Evolutionary conservation across 2,888 invertebrate genomes (phyloP).

Genomic region (Biston betularia): DNA sequence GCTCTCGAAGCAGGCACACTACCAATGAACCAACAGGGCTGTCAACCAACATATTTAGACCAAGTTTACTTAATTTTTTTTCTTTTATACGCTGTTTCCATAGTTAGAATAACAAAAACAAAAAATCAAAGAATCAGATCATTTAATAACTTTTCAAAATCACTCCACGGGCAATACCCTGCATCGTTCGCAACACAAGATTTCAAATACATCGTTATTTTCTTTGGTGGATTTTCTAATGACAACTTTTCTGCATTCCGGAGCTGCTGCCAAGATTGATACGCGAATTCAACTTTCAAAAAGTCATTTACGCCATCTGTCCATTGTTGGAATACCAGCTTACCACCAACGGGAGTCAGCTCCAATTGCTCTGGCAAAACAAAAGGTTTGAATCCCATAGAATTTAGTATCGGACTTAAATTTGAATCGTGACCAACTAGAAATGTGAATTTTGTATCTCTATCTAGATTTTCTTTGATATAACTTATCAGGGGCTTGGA

Average conservation of each 20-base stretch:
- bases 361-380: constrained; percentile 63
- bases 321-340: constrained; percentile 75
- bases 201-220: constrained; percentile 55
- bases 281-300: constrained; percentile 69
- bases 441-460: constrained; percentile 53
- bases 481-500: constrained; percentile 60
- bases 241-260: constrained; percentile 55
- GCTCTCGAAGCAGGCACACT: too few relatives aligned
- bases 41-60: too few relatives aligned
- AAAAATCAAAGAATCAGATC: constrained; percentile 4
- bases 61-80: too few relatives aligned
- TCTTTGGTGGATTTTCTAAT: constrained; percentile 57
- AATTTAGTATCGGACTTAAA: constrained; percentile 58
- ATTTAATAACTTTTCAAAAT: constrained; percentile 48
- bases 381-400: constrained; percentile 61
- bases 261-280: constrained; percentile 61
- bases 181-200: constrained; percentile 53
- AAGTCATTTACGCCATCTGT: constrained; percentile 52
- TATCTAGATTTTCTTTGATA: constrained; percentile 55
- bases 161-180: constrained; percentile 66
- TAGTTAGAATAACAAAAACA: too few relatives aligned
- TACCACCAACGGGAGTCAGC: constrained; percentile 70
- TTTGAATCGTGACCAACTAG: constrained; percentile 76
- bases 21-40: too few relatives aligned
- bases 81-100: too few relatives aligned